phyloP scores from a whole-genome alignment of 92 coral and sea anemone genomes.

The Palythoa grandis region DNA sequence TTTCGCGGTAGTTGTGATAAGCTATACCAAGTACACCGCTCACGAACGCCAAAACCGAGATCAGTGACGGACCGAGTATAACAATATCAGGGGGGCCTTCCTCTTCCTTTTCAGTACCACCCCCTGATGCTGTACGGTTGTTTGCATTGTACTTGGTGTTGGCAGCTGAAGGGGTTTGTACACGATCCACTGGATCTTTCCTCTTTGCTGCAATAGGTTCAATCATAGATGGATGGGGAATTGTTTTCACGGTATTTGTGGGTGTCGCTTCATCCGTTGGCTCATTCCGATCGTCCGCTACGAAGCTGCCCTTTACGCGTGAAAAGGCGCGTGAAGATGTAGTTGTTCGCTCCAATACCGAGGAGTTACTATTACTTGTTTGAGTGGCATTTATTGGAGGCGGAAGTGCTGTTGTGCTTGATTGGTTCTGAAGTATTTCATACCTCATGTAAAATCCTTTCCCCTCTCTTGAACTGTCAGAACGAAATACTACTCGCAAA shows the following conservation, averaged over 20 bases:
- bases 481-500: constrained; percentile 19
- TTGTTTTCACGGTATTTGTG: not conserved
- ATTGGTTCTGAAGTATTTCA: constrained; percentile 17
- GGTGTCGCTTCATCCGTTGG: not conserved
- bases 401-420: constrained; percentile 11
- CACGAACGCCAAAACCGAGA: constrained; percentile 77
- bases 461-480: constrained; percentile 14
- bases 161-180: not conserved
- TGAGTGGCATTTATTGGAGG: not conserved
- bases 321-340: not conserved
- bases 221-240: not conserved
- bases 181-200: not conserved
- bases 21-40: constrained; percentile 83
- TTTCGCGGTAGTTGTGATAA: constrained; percentile 80
- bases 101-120: constrained; percentile 34
- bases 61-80: constrained; percentile 81
- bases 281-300: not conserved
- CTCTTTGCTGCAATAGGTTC: constrained; percentile 7
- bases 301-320: not conserved
- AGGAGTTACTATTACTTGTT: not conserved
- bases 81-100: constrained; percentile 68
- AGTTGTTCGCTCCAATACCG: not conserved
- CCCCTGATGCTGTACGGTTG: constrained; percentile 8
- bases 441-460: constrained; percentile 24
- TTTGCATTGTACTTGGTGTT: not conserved